Base-by-base conservation (phyloP, 2,113 vertebrate species). In the Saguinus imperator region DNA sequence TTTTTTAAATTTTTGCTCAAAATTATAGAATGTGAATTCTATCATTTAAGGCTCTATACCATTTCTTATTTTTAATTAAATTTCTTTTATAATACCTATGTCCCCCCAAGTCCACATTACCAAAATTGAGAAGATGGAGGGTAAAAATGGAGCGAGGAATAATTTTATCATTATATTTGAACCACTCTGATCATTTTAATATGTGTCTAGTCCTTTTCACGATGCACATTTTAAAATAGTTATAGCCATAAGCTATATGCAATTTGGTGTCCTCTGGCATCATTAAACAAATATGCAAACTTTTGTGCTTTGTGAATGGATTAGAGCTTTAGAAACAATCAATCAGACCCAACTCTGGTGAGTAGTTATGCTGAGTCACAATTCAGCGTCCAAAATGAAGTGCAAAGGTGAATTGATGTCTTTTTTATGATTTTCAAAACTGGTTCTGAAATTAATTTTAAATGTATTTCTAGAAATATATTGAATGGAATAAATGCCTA, bases 401-500 rank as follows among this genome's bases (percentile, higher is more conserved):
- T 90, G 8, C 81, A 43, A 94, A 12, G 79, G 55, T 27, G 87
- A 88, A 82, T 7, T 18, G 18, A 6, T 21, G 25, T 37, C 55
- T 86, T 37, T 92, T 87, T 72, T 77, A 43, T 87, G 58, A 45
- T 97, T 94, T 72, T 27, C 35, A 89, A 90, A 95, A 92, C 16
- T 90, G 17, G 16, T n/a, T 77, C 50, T 95, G 45, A 80, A 89
- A 83, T 88, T 87, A 52, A 82, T 91, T 95, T 90, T 68, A 94
- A 80, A 55, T 81, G 23, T 37, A 72, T 95, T 96, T 89, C 23
- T 75, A 83, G 32, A 84, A 80, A 40, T 91, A n/a, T 80, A 81
- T 94, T 90, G 23, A 84, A 43, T 75, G 23, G 57, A 58, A 76
- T 55, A 68, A 94, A 79, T 83, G 79, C n/a, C 23, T 87, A 40